phyloP scores from a whole-genome alignment of 1,140 invertebrate species.

The Chrysomallon squamiferum region DNA sequence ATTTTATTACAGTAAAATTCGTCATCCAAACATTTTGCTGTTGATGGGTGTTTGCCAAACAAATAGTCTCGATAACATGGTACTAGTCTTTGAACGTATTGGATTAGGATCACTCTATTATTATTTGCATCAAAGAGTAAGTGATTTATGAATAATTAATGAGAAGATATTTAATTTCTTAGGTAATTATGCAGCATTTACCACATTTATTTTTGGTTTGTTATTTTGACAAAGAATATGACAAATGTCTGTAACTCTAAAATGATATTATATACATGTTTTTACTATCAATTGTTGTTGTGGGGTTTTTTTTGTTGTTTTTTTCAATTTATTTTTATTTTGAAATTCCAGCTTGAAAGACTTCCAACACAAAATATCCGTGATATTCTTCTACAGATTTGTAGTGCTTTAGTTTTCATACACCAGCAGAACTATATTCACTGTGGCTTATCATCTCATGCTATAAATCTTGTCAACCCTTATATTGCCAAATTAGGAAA shows the following conservation, averaged over 20 bases:
- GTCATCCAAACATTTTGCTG: constrained; percentile 61
- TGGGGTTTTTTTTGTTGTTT: too few relatives aligned
- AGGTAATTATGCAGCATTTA: too few relatives aligned
- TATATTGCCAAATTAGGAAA: constrained; percentile 62
- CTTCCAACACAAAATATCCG: constrained; percentile 15
- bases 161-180: too few relatives aligned
- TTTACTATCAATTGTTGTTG: too few relatives aligned
- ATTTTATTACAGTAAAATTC: constrained; percentile 45
- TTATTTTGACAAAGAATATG: too few relatives aligned
- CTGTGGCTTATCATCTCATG: constrained; percentile 64
- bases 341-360: constrained; percentile 32
- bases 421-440: constrained; percentile 63
- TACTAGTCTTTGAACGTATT: constrained; percentile 63
- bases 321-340: too few relatives aligned
- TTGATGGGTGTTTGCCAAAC: constrained; percentile 64
- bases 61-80: constrained; percentile 56
- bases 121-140: constrained; percentile 53
- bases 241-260: too few relatives aligned
- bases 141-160: too few relatives aligned
- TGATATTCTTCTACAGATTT: constrained; percentile 57
- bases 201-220: too few relatives aligned
- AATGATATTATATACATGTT: too few relatives aligned
- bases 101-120: constrained; percentile 60
- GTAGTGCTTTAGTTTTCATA: constrained; percentile 62
- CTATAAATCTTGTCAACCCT: constrained; percentile 59